Conservation (phyloP, 2,797 vertebrate genomes). For the Passerculus sandwichensis region DNA sequence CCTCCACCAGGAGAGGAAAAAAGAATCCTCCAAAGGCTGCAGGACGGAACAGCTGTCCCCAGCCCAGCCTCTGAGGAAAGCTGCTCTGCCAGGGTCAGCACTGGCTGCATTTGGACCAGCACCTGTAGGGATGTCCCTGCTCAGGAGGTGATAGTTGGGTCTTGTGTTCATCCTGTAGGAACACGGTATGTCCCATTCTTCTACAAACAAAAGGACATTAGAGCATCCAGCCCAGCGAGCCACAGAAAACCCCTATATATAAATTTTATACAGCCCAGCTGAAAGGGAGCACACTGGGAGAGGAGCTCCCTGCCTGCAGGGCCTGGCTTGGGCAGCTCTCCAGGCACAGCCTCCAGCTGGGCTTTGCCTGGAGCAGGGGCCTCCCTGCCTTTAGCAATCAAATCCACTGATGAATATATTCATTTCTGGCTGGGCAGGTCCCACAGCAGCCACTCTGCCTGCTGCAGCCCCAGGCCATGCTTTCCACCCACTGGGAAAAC, state of each 20-base stretch:
- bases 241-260: not conserved
- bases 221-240: not conserved
- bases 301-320: not conserved
- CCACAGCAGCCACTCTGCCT: not conserved
- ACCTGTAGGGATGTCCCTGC: not conserved
- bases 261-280: rapidly evolving
- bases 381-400: not conserved
- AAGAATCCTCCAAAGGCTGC: not conserved
- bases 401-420: not conserved
- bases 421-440: not conserved
- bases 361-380: not conserved
- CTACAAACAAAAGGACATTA: not conserved
- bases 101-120: not conserved
- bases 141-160: not conserved
- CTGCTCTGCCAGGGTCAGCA: not conserved
- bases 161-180: not conserved
- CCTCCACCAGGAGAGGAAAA: not conserved
- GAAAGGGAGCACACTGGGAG: rapidly evolving
- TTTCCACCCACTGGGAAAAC: not conserved
- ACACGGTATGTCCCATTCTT: not conserved
- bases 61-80: not conserved
- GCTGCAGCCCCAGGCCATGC: not conserved
- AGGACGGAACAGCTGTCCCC: not conserved
- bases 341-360: not conserved
- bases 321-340: not conserved